phyloP scores from a whole-genome alignment of 1,140 invertebrate genomes.

The Brachionus sp. region DNA sequence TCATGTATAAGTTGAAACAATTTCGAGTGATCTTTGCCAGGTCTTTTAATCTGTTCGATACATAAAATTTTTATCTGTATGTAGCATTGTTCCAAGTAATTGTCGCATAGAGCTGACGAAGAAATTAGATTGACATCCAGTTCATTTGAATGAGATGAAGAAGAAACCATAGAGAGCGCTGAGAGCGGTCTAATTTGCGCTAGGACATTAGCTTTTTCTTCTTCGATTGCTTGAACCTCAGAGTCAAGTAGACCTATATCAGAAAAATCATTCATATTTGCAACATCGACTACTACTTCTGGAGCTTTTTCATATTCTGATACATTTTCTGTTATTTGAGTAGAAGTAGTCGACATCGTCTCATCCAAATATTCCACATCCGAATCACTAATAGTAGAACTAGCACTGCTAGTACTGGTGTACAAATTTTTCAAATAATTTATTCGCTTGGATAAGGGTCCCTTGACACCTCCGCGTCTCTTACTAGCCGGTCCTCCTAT shows the following conservation, averaged over 20 bases:
- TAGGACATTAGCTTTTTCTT: not conserved
- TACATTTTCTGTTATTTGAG: not conserved
- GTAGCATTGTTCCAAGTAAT: slow-evolving; percentile 36
- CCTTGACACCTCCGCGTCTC: slow-evolving; percentile 24
- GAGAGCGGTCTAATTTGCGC: not conserved
- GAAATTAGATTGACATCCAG: slow-evolving; percentile 3
- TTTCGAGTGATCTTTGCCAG: slow-evolving; percentile 35
- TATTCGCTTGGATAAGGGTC: slow-evolving; percentile 32
- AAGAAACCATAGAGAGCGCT: not conserved
- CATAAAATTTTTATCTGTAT: slow-evolving; percentile 43
- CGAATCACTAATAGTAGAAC: slow-evolving; percentile 36
- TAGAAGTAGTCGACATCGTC: not conserved
- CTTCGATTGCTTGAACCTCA: not conserved
- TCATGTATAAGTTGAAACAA: slow-evolving; percentile 23
- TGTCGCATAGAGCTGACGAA: slow-evolving; percentile 8
- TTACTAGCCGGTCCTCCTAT: slow-evolving; percentile 29
- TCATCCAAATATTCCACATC: slow-evolving; percentile 41
- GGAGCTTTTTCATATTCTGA: not conserved
- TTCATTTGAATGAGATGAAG: slow-evolving; percentile 9
- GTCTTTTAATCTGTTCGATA: slow-evolving; percentile 43
- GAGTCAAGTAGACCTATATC: not conserved
- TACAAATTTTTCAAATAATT: slow-evolving; percentile 45
- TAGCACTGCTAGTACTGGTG: not conserved
- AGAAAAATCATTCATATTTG: slow-evolving; percentile 26
- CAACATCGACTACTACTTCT: not conserved